Conservation (phyloP, 2,888 invertebrate species). For the Phortica okadai region DNA sequence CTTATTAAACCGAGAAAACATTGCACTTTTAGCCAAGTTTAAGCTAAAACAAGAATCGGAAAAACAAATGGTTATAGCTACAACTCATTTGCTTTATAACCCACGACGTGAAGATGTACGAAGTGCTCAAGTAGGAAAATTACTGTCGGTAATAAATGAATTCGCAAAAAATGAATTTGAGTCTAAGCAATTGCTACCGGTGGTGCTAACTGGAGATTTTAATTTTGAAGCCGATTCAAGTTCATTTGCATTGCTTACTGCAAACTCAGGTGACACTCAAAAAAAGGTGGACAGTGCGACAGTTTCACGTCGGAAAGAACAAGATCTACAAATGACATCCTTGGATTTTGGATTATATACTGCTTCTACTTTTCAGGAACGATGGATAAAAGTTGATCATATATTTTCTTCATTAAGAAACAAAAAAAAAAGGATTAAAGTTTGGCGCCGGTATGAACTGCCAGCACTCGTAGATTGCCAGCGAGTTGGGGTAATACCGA, state of each 20-base stretch:
- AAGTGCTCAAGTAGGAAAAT: conserved; percentile 89
- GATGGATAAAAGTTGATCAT: conserved; percentile 92
- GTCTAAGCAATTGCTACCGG: conserved; percentile 79
- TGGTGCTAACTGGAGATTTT: conserved; percentile 95
- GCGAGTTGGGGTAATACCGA: conserved; percentile 83
- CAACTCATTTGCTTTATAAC: conserved; percentile 96
- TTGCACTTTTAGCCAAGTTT: conserved; percentile 89
- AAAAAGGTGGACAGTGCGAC: conserved; percentile 28
- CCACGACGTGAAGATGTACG: conserved; percentile 92
- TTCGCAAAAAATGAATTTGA: conserved; percentile 79
- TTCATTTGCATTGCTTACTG: conserved; percentile 37
- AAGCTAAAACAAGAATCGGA: conserved; percentile 76
- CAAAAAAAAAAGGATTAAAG: conserved; percentile 67
- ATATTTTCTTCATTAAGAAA: conserved; percentile 83
- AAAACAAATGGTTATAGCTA: conserved; percentile 86
- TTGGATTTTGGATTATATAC: conserved; percentile 50
- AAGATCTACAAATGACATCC: conserved; percentile 49
- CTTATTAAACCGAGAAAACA: conserved; percentile 89
- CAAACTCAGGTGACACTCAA: not conserved
- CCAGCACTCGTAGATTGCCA: conserved; percentile 81
- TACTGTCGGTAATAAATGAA: conserved; percentile 90
- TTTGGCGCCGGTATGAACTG: conserved; percentile 81
- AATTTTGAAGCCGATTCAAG: conserved; percentile 88
- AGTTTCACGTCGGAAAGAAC: not conserved
- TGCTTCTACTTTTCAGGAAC: conserved; percentile 84